Conservation (phyloP, 2,113 vertebrate genomes). For the Hyperopisus bebe region DNA sequence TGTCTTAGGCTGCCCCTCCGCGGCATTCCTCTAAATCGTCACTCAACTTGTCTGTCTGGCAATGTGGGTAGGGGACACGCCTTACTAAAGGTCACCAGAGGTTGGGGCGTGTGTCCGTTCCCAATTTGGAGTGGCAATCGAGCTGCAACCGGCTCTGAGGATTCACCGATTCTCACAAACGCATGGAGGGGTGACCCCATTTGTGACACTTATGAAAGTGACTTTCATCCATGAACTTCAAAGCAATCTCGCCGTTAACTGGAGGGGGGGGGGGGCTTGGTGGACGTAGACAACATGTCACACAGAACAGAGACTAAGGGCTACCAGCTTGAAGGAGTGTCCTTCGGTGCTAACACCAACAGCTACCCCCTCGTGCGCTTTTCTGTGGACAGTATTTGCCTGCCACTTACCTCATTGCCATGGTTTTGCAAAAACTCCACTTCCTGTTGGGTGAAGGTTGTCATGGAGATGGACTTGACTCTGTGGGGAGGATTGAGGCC, state of each 20-base stretch:
- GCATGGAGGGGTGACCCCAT: neutral
- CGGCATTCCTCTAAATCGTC: neutral
- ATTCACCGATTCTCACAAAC: neutral
- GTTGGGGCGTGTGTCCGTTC: neutral
- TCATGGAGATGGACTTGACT: slow-evolving; percentile 92
- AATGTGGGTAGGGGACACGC: neutral
- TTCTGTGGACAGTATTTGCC: neutral
- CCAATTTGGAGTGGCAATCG: neutral
- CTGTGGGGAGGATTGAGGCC: slow-evolving; percentile 85
- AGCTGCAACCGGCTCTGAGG: neutral
- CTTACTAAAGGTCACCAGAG: neutral
- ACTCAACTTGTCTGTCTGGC: slow-evolving; percentile 8
- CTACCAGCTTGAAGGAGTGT: neutral
- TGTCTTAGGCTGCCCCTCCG: neutral
- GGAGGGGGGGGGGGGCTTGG: neutral
- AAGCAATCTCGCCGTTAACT: neutral
- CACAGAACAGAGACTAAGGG: neutral
- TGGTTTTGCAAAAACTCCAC: slow-evolving; percentile 82
- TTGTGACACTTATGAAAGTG: neutral
- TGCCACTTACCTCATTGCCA: slow-evolving; percentile 76
- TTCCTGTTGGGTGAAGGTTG: slow-evolving; percentile 85
- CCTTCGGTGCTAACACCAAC: neutral
- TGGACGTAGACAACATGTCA: neutral
- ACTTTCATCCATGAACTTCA: slow-evolving; percentile 10
- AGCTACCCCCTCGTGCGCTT: neutral